Evolutionary conservation across 2,797 vertebrate genomes (phyloP).

Genomic region (Lepilemur septentrionalis): DNA sequence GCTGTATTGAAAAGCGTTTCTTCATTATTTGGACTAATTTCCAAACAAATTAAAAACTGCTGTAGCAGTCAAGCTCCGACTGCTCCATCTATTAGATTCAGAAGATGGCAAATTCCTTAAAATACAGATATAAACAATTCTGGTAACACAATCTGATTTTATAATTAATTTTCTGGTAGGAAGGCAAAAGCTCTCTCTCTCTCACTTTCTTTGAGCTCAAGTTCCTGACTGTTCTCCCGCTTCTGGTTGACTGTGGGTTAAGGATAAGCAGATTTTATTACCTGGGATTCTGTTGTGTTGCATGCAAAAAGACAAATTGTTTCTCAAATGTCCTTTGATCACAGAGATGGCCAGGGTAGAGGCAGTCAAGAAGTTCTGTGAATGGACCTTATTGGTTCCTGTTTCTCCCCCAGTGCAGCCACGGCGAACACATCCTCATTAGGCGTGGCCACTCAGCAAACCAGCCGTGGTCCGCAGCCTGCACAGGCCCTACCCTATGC

Average conservation of each 20-base stretch:
- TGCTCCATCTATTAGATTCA: conserved; percentile 87
- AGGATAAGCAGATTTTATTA: conserved; percentile 2
- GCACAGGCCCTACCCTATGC: neutral
- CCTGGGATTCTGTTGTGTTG: neutral
- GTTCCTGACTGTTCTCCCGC: neutral
- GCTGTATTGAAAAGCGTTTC: conserved; percentile 82
- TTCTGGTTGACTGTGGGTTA: neutral
- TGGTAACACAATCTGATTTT: conserved; percentile 85
- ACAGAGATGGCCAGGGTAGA: neutral
- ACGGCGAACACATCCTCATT: neutral
- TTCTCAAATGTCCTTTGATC: conserved; percentile 34
- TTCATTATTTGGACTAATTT: conserved; percentile 87
- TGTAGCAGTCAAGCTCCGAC: conserved; percentile 86
- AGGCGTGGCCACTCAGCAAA: neutral
- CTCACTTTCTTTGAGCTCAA: conserved; percentile 35
- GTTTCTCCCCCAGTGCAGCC: neutral
- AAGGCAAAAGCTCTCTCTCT: conserved; percentile 67
- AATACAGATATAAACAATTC: conserved; percentile 88
- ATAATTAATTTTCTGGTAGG: conserved; percentile 84
- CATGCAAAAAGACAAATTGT: neutral
- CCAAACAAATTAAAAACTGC: conserved; percentile 87
- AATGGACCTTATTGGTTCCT: neutral
- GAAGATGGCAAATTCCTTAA: conserved; percentile 88
- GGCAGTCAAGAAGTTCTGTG: neutral
- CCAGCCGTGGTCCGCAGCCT: neutral